Base-by-base conservation (phyloP, 2,797 vertebrate species). In the Crocodylus rhombifer region DNA sequence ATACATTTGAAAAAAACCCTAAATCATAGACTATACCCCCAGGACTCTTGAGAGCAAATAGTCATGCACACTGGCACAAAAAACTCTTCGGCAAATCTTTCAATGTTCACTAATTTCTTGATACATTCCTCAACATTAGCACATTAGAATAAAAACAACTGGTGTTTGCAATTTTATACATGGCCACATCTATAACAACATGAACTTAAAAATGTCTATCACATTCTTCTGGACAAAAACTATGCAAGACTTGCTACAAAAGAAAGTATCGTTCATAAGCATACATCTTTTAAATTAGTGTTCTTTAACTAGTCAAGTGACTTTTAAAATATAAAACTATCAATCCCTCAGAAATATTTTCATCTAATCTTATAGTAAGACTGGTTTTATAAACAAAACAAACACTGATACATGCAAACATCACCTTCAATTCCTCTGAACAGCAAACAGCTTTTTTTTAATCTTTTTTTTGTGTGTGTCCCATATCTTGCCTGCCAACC, bases 181-280 rank as follows among this genome's bases (percentile, higher is more conserved):
- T 80, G 17, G 3, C 28, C 86, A 87, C 84, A 60, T 0, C 1
- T 14, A 79, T 80, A 89, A 85, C 55, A 90, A 94, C 88, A 92
- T 91, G 95, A 95, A 95, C 94, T 79, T 60, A 84, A 62, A 88
- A 84, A 81, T 91, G 96, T 56, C 89, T 89, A 84, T 71, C 94
- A 73, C 36, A 51, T 73, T 42, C 88, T 86, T 90, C 90, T 0
- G 4, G 64, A 95, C 80, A 95, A 87, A 93, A 94, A 95, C 95
- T 86, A 96, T 86, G 92, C 95, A 96, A 87, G 75, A 23, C 36
- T 76, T 58, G 74, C 62, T 88, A 92, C 58, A 96, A 91, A 96
- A 64, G 16, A 51, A 64, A 94, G 78, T 23, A 75, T 65, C 84
- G 94, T 91, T 94, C 87, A 76, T 88, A 75, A 87, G 86, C 74